phyloP scores from a whole-genome alignment of 1,140 invertebrate genomes.

The Bombus superbus region DNA sequence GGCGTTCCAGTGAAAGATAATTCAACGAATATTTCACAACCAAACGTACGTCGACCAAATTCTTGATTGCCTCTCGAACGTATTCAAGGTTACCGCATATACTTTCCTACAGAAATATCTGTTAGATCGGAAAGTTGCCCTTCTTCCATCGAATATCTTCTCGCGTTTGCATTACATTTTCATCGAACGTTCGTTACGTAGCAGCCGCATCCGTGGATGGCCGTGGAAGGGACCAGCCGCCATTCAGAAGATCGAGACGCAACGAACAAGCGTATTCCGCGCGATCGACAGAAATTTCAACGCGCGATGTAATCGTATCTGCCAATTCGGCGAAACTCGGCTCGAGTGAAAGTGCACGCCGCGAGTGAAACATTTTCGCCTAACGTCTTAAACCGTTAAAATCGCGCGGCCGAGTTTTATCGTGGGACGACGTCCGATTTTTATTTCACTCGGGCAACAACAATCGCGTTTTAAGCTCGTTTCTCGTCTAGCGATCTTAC shows the following conservation, averaged over 20 bases:
- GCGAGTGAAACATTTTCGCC: conserved; percentile 63
- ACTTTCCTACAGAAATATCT: neutral
- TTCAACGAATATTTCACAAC: conserved; percentile 13
- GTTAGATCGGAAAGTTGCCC: neutral
- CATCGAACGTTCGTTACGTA: too few species aligned
- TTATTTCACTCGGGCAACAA: conserved; percentile 23
- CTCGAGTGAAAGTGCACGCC: conserved; percentile 63
- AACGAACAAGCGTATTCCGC: conserved; percentile 35
- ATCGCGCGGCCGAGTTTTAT: conserved; percentile 40
- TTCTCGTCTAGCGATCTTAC: neutral
- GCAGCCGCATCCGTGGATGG: neutral
- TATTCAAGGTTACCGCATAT: conserved; percentile 50
- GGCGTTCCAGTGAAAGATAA: conserved; percentile 8
- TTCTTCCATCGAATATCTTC: neutral
- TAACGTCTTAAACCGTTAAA: conserved; percentile 57
- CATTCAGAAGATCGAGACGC: conserved; percentile 8
- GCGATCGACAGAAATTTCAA: conserved; percentile 66
- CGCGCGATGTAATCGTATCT: conserved; percentile 61
- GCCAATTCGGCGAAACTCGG: conserved; percentile 61
- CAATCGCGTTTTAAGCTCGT: neutral
- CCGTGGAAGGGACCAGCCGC: neutral
- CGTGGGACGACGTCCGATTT: conserved; percentile 26
- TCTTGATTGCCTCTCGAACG: conserved; percentile 33
- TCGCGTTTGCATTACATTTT: too few species aligned
- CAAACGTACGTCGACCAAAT: conserved; percentile 26